phyloP scores from a whole-genome alignment of 2,888 invertebrate genomes.

The Catocala nupta region DNA sequence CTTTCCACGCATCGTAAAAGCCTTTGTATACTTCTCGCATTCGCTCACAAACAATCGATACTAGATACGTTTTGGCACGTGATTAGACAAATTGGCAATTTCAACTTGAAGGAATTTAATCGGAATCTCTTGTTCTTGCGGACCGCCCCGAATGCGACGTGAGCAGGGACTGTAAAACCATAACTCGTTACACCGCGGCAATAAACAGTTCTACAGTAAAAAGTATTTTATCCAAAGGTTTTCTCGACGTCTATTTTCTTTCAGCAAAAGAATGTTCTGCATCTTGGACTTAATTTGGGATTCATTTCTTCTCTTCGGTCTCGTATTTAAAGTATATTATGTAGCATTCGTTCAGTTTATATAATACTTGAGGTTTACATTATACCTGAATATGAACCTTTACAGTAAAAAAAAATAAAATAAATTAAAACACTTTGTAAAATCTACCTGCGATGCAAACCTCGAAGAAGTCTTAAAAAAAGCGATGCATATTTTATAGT shows the following conservation, averaged over 20 bases:
- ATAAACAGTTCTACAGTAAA: slow-evolving; percentile 41
- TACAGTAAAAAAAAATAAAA: too few species aligned
- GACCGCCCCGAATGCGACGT: too few species aligned
- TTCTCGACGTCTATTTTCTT: slow-evolving; percentile 32
- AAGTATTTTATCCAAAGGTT: slow-evolving; percentile 42
- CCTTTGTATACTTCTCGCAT: too few species aligned
- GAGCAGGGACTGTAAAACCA: slow-evolving; percentile 18
- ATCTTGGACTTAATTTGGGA: slow-evolving; percentile 20
- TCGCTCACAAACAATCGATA: too few species aligned
- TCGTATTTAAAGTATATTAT: neutral
- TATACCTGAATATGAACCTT: too few species aligned
- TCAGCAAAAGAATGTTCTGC: slow-evolving; percentile 22
- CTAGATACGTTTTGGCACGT: too few species aligned
- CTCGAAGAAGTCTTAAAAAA: too few species aligned
- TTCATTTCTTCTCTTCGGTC: neutral
- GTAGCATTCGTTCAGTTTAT: neutral
- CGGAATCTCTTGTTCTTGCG: too few species aligned
- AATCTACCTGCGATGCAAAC: too few species aligned
- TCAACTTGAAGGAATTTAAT: neutral
- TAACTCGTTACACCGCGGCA: slow-evolving; percentile 30
- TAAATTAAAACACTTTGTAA: too few species aligned
- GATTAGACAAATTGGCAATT: neutral
- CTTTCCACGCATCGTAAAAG: too few species aligned
- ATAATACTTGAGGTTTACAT: neutral
- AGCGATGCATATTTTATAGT: too few species aligned